Evolutionary conservation across 2,888 invertebrate genomes (phyloP), one percentile per base, ranked within the genome.

Genomic region (Syritta pipiens): DNA sequence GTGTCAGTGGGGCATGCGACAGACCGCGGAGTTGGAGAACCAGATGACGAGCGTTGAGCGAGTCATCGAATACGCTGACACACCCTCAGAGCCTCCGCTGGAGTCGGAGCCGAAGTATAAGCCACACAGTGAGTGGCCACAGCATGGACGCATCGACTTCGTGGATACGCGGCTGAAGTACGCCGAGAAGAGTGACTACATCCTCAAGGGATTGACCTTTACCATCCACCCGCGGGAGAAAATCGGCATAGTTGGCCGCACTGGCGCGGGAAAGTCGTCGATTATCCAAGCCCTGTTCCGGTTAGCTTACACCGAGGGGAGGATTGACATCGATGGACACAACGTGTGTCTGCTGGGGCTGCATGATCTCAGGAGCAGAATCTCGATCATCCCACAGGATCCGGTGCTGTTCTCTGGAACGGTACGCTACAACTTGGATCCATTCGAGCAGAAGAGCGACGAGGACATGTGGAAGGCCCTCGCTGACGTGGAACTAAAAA

Each of bases 311-410:
- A 91, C 93, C 9, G 92, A 93, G 28, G 96, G 96, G 0, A 86
- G 89, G 9, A 91, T 97, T 17, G 85, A 89, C 62, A 94, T 97
- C 62, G 96, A 97, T 85, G 92, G 91, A 2, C 86, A 95, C 0
- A 91, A 93, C 60, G 92, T 91, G 0, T 90, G 90, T 42, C 88
- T 89, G 9, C 90, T 96, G 26, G 94, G 94, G 4, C 90, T 96
- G 6, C 90, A 93, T 87, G 93, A 94, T 82, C 89, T 97, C 6
- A 89, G 97, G 59, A 91, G 91, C 49, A 93, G 93, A 84, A 93
- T 97, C 60, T 93, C 96, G 0, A 96, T 97, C 76, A 96, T 97
- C 84, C 97, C 97, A 0, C 96, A 96, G 90, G 95, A 95, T 83
- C 95, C 96, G 0, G 92, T 95, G 22, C 88, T 96, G 30, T 96